Evolutionary conservation across 2,797 vertebrate species (phyloP).

Genomic region (Mareca penelope): DNA sequence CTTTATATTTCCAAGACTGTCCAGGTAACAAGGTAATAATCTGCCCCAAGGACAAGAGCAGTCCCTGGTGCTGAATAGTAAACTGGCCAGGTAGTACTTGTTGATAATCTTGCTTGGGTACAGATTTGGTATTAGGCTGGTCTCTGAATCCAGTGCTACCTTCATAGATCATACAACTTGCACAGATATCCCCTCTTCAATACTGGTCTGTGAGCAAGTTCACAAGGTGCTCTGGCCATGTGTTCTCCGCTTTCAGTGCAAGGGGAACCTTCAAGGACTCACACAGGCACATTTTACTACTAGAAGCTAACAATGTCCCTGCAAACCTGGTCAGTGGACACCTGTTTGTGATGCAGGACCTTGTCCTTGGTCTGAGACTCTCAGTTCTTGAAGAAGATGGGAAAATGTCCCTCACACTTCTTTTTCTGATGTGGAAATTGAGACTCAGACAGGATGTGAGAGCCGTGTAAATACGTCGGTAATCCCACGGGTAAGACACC

Average conservation of each 20-base stretch:
- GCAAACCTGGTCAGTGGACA: not conserved
- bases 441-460: constrained; percentile 28
- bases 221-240: not conserved
- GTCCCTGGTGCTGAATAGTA: not conserved
- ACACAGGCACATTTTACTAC: not conserved
- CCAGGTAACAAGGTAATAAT: constrained; percentile 22
- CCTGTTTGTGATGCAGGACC: not conserved
- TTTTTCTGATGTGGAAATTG: not conserved
- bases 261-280: not conserved
- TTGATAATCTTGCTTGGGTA: not conserved
- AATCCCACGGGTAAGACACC: not conserved
- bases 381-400: not conserved
- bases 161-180: not conserved
- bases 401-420: not conserved
- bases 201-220: not conserved
- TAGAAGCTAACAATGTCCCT: not conserved
- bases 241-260: not conserved
- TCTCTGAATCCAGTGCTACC: not conserved
- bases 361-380: not conserved
- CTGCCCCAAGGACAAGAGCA: not conserved
- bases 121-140: not conserved
- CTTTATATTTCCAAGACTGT: constrained; percentile 1
- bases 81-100: not conserved
- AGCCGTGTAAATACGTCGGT: fast-evolving
- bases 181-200: not conserved